phyloP scores from a whole-genome alignment of 2,113 vertebrate species.

The Castor canadensis region DNA sequence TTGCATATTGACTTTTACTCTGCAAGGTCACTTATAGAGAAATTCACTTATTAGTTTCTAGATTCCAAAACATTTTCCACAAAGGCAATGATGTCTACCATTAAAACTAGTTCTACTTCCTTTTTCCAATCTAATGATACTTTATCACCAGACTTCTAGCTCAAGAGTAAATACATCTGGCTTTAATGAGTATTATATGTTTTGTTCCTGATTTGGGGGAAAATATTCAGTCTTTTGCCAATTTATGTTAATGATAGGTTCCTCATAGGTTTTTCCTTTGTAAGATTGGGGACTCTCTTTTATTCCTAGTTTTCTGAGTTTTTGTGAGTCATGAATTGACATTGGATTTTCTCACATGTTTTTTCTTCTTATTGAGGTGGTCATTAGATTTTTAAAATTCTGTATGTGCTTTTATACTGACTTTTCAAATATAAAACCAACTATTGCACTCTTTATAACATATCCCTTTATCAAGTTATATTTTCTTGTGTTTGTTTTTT shows the following conservation, averaged over 20 bases:
- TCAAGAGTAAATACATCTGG: background rate
- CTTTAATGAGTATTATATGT: background rate
- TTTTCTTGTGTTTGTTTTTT: too few relatives aligned
- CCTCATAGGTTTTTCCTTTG: background rate
- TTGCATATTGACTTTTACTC: too few relatives aligned
- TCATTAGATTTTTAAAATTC: background rate
- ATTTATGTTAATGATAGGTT: background rate
- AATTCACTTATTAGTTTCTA: too few relatives aligned
- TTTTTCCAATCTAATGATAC: too few relatives aligned
- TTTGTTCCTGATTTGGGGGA: background rate
- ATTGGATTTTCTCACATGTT: background rate
- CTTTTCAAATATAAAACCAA: background rate
- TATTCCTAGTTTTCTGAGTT: background rate
- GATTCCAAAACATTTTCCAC: too few relatives aligned
- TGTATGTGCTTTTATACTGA: background rate
- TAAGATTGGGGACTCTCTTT: background rate
- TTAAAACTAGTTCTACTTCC: too few relatives aligned
- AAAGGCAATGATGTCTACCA: too few relatives aligned
- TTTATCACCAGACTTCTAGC: background rate
- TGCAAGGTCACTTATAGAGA: too few relatives aligned
- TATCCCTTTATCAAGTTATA: too few relatives aligned
- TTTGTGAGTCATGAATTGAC: background rate
- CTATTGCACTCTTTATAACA: background rate
- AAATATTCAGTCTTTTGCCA: background rate
- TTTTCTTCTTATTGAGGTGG: background rate